Conservation (phyloP, 1,140 invertebrate genomes). For the Drosophila sp. region DNA sequence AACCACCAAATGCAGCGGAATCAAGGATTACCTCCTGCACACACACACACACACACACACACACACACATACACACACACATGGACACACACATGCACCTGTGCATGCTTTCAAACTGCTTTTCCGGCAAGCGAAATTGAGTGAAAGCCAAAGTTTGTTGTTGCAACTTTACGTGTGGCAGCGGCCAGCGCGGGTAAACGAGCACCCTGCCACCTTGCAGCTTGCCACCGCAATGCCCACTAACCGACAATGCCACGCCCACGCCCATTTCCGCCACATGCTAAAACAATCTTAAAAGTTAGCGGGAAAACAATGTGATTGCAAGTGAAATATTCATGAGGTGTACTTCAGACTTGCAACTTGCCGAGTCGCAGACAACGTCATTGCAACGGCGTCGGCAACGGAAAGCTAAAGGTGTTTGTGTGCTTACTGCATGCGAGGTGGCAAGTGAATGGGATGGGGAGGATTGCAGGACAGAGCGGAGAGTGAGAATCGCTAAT, state of each 20-base stretch:
- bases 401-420: constrained; percentile 38
- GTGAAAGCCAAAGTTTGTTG: constrained; percentile 76
- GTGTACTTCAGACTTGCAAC: constrained; percentile 65
- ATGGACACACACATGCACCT: constrained; percentile 12
- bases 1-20: constrained; percentile 73
- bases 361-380: constrained; percentile 36
- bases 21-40: constrained; percentile 68
- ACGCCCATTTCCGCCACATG: constrained; percentile 80
- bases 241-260: constrained; percentile 43
- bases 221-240: constrained; percentile 30
- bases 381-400: constrained; percentile 18
- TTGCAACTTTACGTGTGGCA: constrained; percentile 68
- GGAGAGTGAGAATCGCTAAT: constrained; percentile 64
- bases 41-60: constrained; percentile 25
- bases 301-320: constrained; percentile 82
- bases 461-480: not conserved
- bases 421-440: constrained; percentile 13
- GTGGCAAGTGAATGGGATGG: not conserved
- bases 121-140: constrained; percentile 66
- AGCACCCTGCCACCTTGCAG: not conserved
- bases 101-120: constrained; percentile 52
- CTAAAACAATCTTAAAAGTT: constrained; percentile 83
- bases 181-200: constrained; percentile 1
- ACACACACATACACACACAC: constrained; percentile 11
- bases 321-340: constrained; percentile 83